Evolutionary conservation across 2,888 invertebrate genomes (phyloP).

Genomic region (Osedax frankpressi): DNA sequence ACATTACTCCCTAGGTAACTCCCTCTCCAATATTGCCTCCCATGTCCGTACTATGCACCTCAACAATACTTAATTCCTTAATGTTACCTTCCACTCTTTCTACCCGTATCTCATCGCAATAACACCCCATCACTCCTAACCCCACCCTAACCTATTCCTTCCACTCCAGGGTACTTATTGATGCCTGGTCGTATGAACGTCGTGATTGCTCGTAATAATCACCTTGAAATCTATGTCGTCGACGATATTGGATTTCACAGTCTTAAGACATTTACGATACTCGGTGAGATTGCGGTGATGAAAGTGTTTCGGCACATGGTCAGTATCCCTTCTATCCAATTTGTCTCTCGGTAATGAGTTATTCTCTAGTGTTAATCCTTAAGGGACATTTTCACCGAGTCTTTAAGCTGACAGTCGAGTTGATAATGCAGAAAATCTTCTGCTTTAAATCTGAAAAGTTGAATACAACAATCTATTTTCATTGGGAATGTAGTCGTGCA

Average conservation of each 20-base stretch:
- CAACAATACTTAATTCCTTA: too few species aligned
- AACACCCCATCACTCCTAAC: not conserved
- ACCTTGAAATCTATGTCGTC: conserved; percentile 84
- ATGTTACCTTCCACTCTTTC: too few species aligned
- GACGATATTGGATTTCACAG: conserved; percentile 88
- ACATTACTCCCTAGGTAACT: too few species aligned
- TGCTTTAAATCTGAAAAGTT: too few species aligned
- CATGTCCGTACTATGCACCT: too few species aligned
- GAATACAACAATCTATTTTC: not conserved
- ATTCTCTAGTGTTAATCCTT: too few species aligned
- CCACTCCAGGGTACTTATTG: conserved; percentile 74
- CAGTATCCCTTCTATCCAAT: too few species aligned
- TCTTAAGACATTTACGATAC: conserved; percentile 83
- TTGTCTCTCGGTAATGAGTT: not conserved
- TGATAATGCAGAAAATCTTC: too few species aligned
- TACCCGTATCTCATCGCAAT: too few species aligned
- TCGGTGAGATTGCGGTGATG: conserved; percentile 81
- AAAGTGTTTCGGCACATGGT: conserved; percentile 79
- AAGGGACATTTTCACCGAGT: too few species aligned
- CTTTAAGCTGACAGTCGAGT: too few species aligned
- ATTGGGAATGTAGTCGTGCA: not conserved
- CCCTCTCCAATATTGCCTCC: too few species aligned
- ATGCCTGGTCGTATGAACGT: conserved; percentile 83
- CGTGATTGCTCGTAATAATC: conserved; percentile 82
- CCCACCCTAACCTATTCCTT: not conserved